Evolutionary conservation across 2,888 invertebrate genomes (phyloP).

Genomic region (Leucania comma): DNA sequence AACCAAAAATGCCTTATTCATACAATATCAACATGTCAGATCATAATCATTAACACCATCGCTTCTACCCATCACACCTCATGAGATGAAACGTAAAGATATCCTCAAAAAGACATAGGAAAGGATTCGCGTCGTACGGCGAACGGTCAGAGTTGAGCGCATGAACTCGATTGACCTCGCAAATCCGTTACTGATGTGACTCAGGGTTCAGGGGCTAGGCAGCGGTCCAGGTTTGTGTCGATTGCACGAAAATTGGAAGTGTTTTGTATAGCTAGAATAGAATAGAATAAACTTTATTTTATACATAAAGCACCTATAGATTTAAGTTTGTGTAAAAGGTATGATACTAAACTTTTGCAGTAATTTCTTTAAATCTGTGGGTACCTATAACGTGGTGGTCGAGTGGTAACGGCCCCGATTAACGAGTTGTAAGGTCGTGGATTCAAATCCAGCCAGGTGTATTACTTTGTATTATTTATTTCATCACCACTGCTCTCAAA

Average conservation of each 20-base stretch:
- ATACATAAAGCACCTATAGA: too few relatives aligned
- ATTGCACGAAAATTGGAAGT: constrained; percentile 29
- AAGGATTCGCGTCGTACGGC: constrained; percentile 64
- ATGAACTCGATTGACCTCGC: constrained; percentile 86
- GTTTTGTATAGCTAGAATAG: not conserved
- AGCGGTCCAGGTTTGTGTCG: constrained; percentile 33
- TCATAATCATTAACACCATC: constrained; percentile 57
- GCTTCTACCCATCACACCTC: constrained; percentile 52
- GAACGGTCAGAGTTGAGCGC: constrained; percentile 85
- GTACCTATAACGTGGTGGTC: too few relatives aligned
- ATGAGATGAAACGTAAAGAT: constrained; percentile 50
- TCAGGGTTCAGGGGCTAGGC: constrained; percentile 55
- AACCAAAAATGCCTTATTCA: constrained; percentile 22
- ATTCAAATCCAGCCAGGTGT: too few relatives aligned
- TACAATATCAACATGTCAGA: constrained; percentile 37
- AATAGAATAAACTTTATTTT: too few relatives aligned
- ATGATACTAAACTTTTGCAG: too few relatives aligned
- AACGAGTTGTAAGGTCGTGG: too few relatives aligned
- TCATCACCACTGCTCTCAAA: too few relatives aligned
- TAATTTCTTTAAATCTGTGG: too few relatives aligned
- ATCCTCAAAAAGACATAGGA: constrained; percentile 50
- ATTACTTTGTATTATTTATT: too few relatives aligned
- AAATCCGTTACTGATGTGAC: constrained; percentile 66
- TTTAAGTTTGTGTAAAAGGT: too few relatives aligned
- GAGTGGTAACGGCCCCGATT: too few relatives aligned